Base-by-base conservation (phyloP, 2,797 vertebrate species). In the Helicolenus hilgendorfi region DNA sequence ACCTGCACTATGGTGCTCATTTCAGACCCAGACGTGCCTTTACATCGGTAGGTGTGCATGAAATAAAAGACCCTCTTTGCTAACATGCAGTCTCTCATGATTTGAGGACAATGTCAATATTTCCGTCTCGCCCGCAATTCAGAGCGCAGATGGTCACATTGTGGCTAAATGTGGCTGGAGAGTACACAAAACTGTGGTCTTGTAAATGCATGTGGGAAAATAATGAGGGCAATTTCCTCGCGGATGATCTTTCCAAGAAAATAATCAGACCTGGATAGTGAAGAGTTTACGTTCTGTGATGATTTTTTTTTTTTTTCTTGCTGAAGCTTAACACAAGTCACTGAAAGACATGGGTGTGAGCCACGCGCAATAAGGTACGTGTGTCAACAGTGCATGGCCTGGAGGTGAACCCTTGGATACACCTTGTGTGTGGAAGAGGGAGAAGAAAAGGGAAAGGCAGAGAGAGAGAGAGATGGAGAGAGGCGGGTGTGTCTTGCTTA, bases 351-450 rank as follows among this genome's bases (percentile, higher is more conserved):
- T 94, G 89, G 93, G 86, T 92, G 93, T 96, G 89, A 94, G 94
- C 91, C 90, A 94, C 90, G 80, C 69, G 89, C 87, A 93, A 88
- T 89, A 87, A 95, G 95, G 87, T 93, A 91, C 95, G 93, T 96
- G 94, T 97, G 94, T 96, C 96, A 97, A 95, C 89, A 96, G 72
- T 4, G 18, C 58, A 55, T 97, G 96, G 95, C 96, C 96, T 89
- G 72, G 79, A 89, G 77, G 88, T 97, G 94, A 97, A 96, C 95
- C 89, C 90, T 92, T 71, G 15, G 73, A 88, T 95, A 92, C 87
- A 94, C 82, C 92, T 94, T 89, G 89, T 87, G 84, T 75, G 77
- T n/a, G n/a, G 49, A 22, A 2, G 83, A 86, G 86, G 86, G 81
- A 93, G 92, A 93, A 93, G 89, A 92, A 96, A 97, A 95, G 90